Evolutionary conservation across 2,888 invertebrate genomes (phyloP), one percentile per base, ranked within the genome.

Genomic region (Cheiracanthium punctorium): DNA sequence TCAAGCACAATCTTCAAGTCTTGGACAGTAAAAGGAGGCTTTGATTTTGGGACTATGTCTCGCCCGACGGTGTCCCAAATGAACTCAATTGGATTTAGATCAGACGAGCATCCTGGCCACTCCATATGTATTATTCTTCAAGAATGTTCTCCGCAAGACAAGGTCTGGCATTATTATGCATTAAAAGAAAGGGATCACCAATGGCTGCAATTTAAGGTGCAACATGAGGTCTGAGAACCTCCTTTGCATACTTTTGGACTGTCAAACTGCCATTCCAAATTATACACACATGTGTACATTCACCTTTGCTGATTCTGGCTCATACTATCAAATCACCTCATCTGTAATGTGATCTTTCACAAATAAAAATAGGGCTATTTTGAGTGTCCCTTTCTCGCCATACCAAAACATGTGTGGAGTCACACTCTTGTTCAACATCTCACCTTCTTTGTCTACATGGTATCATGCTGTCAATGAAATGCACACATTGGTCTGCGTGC

Each of bases 301-400:
- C 17, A 17, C 52, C 24, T 52, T 8, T 52, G 52, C 52, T 52
- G 52, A 52, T 52, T 52, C 52, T 17, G 14, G 4, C 17, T 17
- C 17, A 17, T 52, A 52, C 52, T 5, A 20, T 52, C 52, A 52
- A 52, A 52, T 17, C 52, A 70, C 24, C 33, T 70, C 37, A 32
- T n/a, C 30, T 70, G 37, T 70, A 70, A 70, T 70, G 33, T 37
- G 33, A 37, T 70, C 33, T 33, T 33, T 70, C 37, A 2, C 30
- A 33, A 70, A 70, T 8, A 33, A 70, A 70, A 17, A 33, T 70
- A 32, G 0, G 20, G 20, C 33, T 70, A 70, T 70, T 70, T 70
- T 17, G 70, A 32, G 33, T 70, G 20, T 20, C 52, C 17, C 52
- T 52, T 52, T 52, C 17, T 52, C 52, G 17, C 52, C 24, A 52